These are phyloP conservation scores for Fragum fragum DNA, from an alignment of 2,888 invertebrate species.

Conservation along the genomic window DNA sequence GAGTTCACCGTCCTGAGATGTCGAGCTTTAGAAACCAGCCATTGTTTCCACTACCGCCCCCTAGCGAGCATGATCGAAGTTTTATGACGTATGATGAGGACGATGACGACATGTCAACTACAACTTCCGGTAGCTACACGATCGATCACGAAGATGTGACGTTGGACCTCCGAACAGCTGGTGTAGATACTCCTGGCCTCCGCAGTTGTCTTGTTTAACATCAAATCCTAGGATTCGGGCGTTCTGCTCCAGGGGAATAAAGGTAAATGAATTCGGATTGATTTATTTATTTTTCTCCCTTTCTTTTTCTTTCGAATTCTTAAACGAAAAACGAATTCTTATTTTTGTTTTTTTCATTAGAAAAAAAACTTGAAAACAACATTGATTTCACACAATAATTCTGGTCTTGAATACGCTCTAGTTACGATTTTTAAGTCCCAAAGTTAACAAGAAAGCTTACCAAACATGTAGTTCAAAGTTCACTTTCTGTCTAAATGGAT, in stretches of 20 bases:
- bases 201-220: conserved; percentile 59
- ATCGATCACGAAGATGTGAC: conserved; percentile 70
- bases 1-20: conserved; percentile 37
- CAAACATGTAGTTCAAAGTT: too few species aligned
- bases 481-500: too few species aligned
- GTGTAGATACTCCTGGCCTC: conserved; percentile 40
- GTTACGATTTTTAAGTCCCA: too few species aligned
- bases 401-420: too few species aligned
- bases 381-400: too few species aligned
- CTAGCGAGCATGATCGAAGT: conserved; percentile 58
- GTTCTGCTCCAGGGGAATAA: not conserved
- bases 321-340: too few species aligned
- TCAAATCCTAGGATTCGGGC: too few species aligned
- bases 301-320: too few species aligned
- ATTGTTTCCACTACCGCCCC: conserved; percentile 47
- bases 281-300: too few species aligned
- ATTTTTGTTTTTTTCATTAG: too few species aligned
- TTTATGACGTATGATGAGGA: conserved; percentile 68
- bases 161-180: conserved; percentile 54
- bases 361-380: too few species aligned
- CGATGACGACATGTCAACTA: conserved; percentile 72
- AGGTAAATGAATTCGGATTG: conserved; percentile 12
- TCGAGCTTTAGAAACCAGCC: conserved; percentile 46
- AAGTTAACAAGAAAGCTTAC: too few species aligned
- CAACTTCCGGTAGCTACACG: conserved; percentile 75